These are phyloP conservation scores for Sminthurinus signatus DNA, from an alignment of 1,140 invertebrate species.

Conservation along the genomic window DNA sequence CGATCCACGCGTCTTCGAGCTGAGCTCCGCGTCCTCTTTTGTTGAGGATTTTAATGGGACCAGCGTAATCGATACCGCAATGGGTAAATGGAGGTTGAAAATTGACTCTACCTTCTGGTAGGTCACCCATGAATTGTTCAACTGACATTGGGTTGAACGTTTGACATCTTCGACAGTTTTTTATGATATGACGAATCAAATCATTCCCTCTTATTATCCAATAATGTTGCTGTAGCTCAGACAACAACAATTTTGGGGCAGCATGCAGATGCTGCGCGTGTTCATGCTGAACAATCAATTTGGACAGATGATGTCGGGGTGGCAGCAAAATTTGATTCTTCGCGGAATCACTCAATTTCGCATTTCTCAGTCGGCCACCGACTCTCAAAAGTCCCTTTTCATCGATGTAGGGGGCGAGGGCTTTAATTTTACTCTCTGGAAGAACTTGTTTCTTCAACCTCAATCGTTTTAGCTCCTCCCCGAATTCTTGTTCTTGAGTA, in stretches of 20 bases:
- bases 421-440: slow-evolving; percentile 2
- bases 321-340: not conserved
- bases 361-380: not conserved
- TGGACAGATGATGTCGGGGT: slow-evolving; percentile 33
- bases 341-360: not conserved
- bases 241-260: slow-evolving; percentile 43
- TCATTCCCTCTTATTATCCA: slow-evolving; percentile 42
- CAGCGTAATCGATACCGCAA: slow-evolving; percentile 44
- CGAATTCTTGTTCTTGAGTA: not conserved
- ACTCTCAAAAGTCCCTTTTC: not conserved
- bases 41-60: slow-evolving; percentile 22
- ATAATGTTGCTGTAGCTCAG: slow-evolving; percentile 30
- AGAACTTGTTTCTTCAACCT: not conserved
- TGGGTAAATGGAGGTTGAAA: slow-evolving; percentile 39
- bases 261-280: slow-evolving; percentile 44
- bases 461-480: not conserved
- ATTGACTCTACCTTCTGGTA: slow-evolving; percentile 42
- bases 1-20: slow-evolving; percentile 31
- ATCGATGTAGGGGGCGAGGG: slow-evolving; percentile 2
- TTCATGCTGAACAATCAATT: slow-evolving; percentile 43
- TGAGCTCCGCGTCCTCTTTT: not conserved
- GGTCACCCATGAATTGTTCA: slow-evolving; percentile 42
- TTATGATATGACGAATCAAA: slow-evolving; percentile 36
- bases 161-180: slow-evolving; percentile 43
- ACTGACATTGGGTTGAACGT: not conserved